A percentile compares a stretch with the other conserved stretches of the same genome.
phyloP scores from a whole-genome alignment of 2,797 vertebrate species.

The Vultur gryphus region DNA sequence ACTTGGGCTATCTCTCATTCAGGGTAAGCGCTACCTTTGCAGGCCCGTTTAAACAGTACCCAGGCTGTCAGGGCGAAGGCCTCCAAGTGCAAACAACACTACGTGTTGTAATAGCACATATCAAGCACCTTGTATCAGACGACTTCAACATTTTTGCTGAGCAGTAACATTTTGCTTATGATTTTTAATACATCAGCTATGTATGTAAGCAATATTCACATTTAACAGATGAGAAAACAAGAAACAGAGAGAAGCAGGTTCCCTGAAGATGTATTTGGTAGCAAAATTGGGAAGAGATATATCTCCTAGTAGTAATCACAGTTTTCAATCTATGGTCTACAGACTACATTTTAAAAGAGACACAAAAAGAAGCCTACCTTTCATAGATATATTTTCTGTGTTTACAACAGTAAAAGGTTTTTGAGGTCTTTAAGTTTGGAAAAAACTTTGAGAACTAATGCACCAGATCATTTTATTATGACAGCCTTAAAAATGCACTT shows the following conservation, averaged over 20 bases:
- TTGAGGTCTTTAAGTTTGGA: neutral
- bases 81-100: neutral
- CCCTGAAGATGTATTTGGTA: neutral
- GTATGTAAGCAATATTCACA: neutral
- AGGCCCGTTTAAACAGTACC: neutral
- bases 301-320: neutral
- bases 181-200: neutral
- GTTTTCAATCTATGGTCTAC: neutral
- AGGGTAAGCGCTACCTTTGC: neutral
- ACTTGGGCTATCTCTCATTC: neutral
- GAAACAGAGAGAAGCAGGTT: neutral
- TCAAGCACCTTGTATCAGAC: neutral
- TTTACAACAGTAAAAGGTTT: neutral
- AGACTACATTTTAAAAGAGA: neutral
- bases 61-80: neutral
- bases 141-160: neutral
- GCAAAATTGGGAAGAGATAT: neutral
- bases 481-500: neutral
- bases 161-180: neutral
- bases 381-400: neutral
- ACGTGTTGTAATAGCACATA: rapidly evolving
- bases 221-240: neutral
- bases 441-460: neutral
- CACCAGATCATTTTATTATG: neutral
- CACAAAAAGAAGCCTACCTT: neutral